These are phyloP conservation scores for Collichthys lucidus DNA, from an alignment of 2,113 vertebrate genomes.

Conservation along the genomic window DNA sequence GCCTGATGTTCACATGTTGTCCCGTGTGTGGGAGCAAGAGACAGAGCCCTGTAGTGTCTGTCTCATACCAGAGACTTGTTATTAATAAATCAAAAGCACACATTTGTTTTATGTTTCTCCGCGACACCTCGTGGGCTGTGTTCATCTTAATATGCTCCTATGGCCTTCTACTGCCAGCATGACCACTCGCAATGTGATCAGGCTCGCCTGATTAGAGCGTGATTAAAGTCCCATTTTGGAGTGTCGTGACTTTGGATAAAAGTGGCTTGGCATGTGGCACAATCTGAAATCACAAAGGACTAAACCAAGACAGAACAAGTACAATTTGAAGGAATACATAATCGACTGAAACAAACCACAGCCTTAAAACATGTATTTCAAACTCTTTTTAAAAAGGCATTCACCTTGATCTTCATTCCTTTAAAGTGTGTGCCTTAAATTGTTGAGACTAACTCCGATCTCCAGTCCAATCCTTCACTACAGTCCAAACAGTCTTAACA, in stretches of 20 bases:
- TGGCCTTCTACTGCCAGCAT: conserved; percentile 30
- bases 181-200: conserved; percentile 22
- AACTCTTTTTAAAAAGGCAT: not conserved
- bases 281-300: conserved; percentile 12
- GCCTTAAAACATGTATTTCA: not conserved
- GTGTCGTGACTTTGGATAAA: conserved; percentile 9
- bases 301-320: not conserved
- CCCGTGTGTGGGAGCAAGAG: not conserved
- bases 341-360: not conserved
- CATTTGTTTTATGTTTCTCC: not conserved
- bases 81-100: not conserved
- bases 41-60: too few species aligned
- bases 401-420: not conserved
- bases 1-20: not conserved
- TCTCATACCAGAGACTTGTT: too few species aligned
- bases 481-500: conserved; percentile 47
- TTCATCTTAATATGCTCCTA: conserved; percentile 30
- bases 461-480: conserved; percentile 13
- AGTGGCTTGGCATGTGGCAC: not conserved
- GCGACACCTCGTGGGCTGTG: not conserved
- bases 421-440: conserved; percentile 1
- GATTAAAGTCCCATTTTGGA: conserved; percentile 32
- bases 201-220: conserved; percentile 14
- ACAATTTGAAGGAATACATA: not conserved
- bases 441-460: not conserved